phyloP scores from a whole-genome alignment of 2,113 vertebrate species.

The Spilogale gracilis region DNA sequence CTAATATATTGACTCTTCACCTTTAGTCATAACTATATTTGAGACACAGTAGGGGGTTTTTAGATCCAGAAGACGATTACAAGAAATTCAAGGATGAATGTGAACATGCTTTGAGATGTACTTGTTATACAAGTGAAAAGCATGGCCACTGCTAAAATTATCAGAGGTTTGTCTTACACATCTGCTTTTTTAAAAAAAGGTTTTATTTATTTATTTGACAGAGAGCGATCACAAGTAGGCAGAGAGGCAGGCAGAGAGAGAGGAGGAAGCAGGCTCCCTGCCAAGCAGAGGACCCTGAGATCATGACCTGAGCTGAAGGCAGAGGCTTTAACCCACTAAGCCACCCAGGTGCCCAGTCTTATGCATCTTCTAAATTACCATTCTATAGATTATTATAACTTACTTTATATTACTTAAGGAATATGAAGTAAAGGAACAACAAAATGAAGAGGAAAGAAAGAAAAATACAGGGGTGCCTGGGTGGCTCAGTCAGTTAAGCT shows the following conservation, averaged over 20 bases:
- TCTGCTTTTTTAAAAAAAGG: no score
- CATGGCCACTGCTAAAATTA: not conserved
- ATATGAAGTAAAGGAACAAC: not conserved
- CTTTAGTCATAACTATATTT: conserved; percentile 30
- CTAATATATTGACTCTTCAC: not conserved
- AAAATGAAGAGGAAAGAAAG: not conserved
- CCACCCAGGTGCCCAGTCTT: not conserved
- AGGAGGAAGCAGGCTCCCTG: no score
- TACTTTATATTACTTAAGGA: not conserved
- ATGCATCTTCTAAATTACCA: not conserved
- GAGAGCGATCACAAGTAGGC: no score
- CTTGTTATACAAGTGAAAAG: not conserved
- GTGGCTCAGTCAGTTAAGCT: not conserved
- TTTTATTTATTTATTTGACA: no score
- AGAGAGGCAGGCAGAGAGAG: no score
- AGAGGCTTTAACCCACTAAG: no score
- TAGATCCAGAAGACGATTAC: not conserved
- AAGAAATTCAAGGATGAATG: conserved; percentile 33
- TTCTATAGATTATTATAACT: not conserved
- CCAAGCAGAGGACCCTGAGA: no score
- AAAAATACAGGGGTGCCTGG: not conserved
- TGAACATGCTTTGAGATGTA: conserved; percentile 26
- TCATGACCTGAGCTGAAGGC: no score
- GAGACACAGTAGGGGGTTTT: not conserved
- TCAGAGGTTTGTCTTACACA: not conserved